Evolutionary conservation across 2,797 vertebrate genomes (phyloP).

Genomic region (Chelmon rostratus): DNA sequence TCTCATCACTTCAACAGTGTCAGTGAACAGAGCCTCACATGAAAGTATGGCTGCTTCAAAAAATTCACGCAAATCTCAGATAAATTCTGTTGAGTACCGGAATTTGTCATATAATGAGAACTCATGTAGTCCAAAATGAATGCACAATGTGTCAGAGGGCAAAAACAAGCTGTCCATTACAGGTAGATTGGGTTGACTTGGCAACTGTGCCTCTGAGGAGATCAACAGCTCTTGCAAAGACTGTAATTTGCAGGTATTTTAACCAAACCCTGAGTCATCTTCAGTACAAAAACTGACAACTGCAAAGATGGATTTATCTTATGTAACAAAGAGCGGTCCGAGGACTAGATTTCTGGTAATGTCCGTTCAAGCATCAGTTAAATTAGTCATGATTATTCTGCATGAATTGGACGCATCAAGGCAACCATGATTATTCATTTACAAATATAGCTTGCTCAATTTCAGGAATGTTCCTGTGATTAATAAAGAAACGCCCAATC

Average conservation of each 20-base stretch:
- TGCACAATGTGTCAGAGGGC: constrained; percentile 44
- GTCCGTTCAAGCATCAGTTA: neutral
- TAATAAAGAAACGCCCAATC: constrained; percentile 13
- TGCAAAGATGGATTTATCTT: constrained; percentile 13
- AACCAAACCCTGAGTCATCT: constrained; percentile 30
- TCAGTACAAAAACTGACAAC: constrained; percentile 13
- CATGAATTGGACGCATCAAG: neutral
- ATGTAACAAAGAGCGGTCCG: neutral
- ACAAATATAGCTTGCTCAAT: neutral
- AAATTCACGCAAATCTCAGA: constrained; percentile 3
- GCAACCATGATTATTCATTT: neutral
- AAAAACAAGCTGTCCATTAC: constrained; percentile 50
- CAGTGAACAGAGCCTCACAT: constrained; percentile 32
- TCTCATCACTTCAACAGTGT: constrained; percentile 40
- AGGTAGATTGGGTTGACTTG: constrained; percentile 45
- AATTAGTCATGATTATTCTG: neutral
- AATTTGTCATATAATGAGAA: constrained; percentile 51
- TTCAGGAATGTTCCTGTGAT: neutral
- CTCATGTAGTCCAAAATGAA: constrained; percentile 45
- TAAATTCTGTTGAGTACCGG: constrained; percentile 30
- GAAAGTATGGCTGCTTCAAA: constrained; percentile 24
- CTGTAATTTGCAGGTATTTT: constrained; percentile 46
- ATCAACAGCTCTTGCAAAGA: constrained; percentile 52
- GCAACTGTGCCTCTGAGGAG: constrained; percentile 33
- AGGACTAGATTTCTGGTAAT: neutral